Evolutionary conservation across 1,140 invertebrate species (phyloP), one percentile per base, ranked within the genome.

Genomic region (Heliconius himera): DNA sequence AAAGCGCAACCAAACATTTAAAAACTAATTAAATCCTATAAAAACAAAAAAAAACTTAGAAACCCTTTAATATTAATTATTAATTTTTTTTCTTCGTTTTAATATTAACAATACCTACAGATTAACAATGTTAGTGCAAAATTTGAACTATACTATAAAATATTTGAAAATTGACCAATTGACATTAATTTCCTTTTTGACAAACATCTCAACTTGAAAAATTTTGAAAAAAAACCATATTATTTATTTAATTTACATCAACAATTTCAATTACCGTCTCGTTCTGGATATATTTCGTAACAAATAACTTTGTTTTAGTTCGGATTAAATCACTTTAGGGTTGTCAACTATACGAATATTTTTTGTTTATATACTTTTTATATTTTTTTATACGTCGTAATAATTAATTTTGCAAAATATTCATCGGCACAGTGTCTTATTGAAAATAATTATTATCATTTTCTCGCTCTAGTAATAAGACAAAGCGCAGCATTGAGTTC

Each of bases 201-300:
- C 60, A 66, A 66, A 66, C 22, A 66, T 66, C 60, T 66, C 60
- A 66, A 66, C 60, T 66, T 66, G 54, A 56, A 56, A 56, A 56
- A 22, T 56, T n/a, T 56, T 18, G 60, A 1, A 66, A 66, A 26
- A 60, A 11, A n/a, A 66, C n/a, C n/a, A 26, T 66, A 66, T 29
- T 29, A 13, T 29, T 26, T 26, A 26, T 26, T 66, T 26, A 66
- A 66, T 66, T 66, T 66, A 66, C 22, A 66, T 66, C 60, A 66
- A 66, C 26, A 66, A 66, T 66, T 26, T 66, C 22, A 66, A 66
- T 66, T 66, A 26, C 60, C 60, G n/a, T 66, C n/a, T 66, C 60
- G 60, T 66, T 66, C 8, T 66, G 60, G 11, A 66, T 26, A 22
- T 29, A 66, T 66, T 66, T 66, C n/a, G 26, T 66, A 29, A 66